phyloP scores from a whole-genome alignment of 2,888 invertebrate genomes.

The Cantharis nigra region DNA sequence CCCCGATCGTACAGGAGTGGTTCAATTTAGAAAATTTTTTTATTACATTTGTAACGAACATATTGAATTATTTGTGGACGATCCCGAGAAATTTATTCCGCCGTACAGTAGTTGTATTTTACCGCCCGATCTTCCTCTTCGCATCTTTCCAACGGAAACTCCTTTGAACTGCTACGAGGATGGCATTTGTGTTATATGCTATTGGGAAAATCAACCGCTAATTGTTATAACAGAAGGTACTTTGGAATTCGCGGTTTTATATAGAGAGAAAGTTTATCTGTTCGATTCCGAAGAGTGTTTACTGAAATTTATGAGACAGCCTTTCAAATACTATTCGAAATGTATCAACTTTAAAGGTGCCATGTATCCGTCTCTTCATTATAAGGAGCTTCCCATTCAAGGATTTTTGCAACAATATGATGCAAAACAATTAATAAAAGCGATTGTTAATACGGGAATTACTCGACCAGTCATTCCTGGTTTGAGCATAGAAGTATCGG shows the following conservation, averaged over 20 bases:
- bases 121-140: constrained; percentile 59
- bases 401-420: constrained; percentile 68
- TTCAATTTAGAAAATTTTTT: constrained; percentile 60
- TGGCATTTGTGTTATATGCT: constrained; percentile 67
- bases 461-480: constrained; percentile 67
- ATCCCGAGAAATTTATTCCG: constrained; percentile 56
- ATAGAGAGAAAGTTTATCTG: constrained; percentile 59
- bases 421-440: constrained; percentile 59
- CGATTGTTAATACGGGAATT: constrained; percentile 59
- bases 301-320: constrained; percentile 59
- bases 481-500: constrained; percentile 58
- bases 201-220: constrained; percentile 60
- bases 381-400: constrained; percentile 60
- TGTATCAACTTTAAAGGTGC: constrained; percentile 51
- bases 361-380: constrained; percentile 54
- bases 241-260: constrained; percentile 57
- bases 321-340: constrained; percentile 58
- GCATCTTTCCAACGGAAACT: constrained; percentile 34
- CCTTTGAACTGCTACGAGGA: constrained; percentile 55
- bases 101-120: constrained; percentile 48
- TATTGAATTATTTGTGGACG: constrained; percentile 54
- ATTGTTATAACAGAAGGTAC: constrained; percentile 57
- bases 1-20: constrained; percentile 60
- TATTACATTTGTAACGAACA: constrained; percentile 68
- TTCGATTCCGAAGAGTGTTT: constrained; percentile 62